phyloP scores from a whole-genome alignment of 2,113 vertebrate genomes.

The Actenoides hombroni region DNA sequence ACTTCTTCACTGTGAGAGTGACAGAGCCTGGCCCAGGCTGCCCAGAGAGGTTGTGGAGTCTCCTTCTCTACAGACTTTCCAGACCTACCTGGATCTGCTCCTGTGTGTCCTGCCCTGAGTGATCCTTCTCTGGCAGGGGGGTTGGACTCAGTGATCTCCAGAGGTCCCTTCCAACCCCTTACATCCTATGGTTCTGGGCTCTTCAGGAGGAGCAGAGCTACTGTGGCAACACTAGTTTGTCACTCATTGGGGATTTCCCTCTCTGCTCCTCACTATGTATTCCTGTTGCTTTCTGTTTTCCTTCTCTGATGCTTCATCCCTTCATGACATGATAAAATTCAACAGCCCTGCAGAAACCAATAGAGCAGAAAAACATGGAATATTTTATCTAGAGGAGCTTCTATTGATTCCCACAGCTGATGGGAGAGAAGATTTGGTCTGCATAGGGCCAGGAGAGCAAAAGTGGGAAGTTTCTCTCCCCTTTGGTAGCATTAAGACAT shows the following conservation, averaged over 20 bases:
- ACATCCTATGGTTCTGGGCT: accelerated
- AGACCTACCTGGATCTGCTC: too few relatives aligned
- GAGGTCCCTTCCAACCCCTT: too few relatives aligned
- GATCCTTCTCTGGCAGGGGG: too few relatives aligned
- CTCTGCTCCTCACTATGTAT: not conserved
- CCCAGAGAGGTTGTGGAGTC: too few relatives aligned
- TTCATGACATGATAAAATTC: not conserved
- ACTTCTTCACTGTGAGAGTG: too few relatives aligned
- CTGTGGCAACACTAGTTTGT: not conserved
- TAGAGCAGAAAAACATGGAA: not conserved
- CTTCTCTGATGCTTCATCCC: not conserved
- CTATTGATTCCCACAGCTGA: not conserved
- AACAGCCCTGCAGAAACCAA: not conserved
- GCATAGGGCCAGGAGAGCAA: not conserved
- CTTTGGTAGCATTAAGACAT: not conserved
- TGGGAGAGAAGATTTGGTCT: not conserved
- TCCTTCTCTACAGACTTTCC: too few relatives aligned
- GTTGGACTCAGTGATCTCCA: too few relatives aligned
- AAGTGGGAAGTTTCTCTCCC: not conserved
- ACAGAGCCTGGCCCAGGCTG: too few relatives aligned
- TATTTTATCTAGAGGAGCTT: not conserved
- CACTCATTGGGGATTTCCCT: not conserved
- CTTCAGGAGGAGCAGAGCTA: not conserved
- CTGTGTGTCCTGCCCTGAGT: too few relatives aligned
- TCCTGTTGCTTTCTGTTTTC: not conserved